Conservation (phyloP, 2,888 invertebrate species). For the Mimachlamys varia region DNA sequence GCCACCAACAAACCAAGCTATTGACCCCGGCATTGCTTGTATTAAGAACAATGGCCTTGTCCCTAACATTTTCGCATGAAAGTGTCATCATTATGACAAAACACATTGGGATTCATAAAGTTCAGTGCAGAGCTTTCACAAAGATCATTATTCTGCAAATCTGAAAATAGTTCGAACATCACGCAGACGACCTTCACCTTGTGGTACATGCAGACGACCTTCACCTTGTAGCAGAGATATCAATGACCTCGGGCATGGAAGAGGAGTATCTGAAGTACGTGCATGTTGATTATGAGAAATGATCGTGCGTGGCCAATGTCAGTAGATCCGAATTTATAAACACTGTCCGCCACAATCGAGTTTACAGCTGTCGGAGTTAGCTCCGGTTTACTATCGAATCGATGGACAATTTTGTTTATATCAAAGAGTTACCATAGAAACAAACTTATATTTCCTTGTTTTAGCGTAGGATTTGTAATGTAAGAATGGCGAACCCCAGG, state of each 20-base stretch:
- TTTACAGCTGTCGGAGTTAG: constrained; percentile 3
- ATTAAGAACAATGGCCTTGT: too few species aligned
- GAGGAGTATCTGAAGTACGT: not conserved
- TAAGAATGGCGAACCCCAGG: not conserved
- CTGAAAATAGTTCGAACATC: too few species aligned
- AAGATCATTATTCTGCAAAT: too few species aligned
- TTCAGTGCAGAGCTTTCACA: too few species aligned
- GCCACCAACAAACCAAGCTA: too few species aligned
- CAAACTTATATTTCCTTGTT: constrained; percentile 10
- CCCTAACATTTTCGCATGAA: too few species aligned
- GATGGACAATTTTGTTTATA: not conserved
- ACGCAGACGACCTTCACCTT: not conserved
- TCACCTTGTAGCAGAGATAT: not conserved
- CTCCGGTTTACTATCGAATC: not conserved
- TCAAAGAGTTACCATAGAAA: not conserved
- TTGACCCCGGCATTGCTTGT: too few species aligned
- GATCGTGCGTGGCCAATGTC: constrained; percentile 8
- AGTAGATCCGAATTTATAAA: constrained; percentile 12
- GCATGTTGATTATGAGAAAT: not conserved
- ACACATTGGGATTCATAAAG: too few species aligned
- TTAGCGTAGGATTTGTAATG: not conserved
- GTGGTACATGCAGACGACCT: not conserved
- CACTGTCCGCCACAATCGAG: not conserved
- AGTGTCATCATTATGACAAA: too few species aligned
- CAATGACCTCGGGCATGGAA: not conserved